Percentiles rank a stretch among this genome's conserved stretches.
Conservation (phyloP, 2,797 vertebrate genomes). For the Acanthornis magna region DNA sequence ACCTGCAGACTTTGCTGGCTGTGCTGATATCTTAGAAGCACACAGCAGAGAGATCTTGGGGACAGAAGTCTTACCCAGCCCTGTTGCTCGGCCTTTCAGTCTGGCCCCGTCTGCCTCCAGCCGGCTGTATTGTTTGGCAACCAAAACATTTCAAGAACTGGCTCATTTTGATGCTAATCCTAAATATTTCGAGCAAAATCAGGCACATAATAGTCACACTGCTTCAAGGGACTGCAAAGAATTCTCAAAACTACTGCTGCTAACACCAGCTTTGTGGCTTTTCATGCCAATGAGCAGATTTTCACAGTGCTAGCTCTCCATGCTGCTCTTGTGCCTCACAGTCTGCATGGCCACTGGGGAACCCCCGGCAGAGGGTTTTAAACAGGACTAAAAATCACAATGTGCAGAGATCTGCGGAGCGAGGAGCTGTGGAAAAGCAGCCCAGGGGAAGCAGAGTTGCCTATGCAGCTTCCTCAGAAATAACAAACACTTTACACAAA, state of each 20-base stretch:
- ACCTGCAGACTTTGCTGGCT: neutral
- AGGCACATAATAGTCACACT: neutral
- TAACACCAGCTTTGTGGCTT: constrained; percentile 5
- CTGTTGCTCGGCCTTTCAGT: neutral
- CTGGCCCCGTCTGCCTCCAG: neutral
- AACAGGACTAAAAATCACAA: neutral
- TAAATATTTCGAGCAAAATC: constrained; percentile 9
- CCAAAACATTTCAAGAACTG: neutral
- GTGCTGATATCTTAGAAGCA: neutral
- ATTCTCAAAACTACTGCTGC: neutral
- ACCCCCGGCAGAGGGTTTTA: neutral
- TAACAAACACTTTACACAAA: neutral
- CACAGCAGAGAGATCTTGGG: neutral
- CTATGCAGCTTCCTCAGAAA: neutral
- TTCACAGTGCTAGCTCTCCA: neutral
- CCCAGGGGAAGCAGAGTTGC: neutral
- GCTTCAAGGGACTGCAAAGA: neutral
- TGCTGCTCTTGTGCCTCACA: neutral
- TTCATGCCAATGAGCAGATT: neutral
- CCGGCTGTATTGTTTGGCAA: neutral
- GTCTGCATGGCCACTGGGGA: neutral
- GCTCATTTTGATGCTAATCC: constrained; percentile 6
- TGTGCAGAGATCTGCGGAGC: neutral
- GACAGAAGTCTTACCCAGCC: neutral
- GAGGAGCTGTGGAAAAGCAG: neutral